Conservation (phyloP, 2,888 invertebrate species). For the Amphipoea lucens region DNA sequence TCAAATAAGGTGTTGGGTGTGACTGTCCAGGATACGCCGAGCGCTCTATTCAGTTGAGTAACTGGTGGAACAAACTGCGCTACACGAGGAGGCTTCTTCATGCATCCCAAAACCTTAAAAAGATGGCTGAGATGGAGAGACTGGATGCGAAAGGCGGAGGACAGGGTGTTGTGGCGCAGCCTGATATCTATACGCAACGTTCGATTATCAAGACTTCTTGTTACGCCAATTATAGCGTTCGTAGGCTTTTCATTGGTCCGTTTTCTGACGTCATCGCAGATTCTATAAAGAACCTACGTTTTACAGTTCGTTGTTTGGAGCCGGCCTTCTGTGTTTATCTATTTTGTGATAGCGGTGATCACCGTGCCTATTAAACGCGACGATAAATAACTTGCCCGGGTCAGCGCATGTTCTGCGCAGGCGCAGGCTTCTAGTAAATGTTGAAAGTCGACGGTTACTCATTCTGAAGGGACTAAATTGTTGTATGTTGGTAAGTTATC, state of each 20-base stretch:
- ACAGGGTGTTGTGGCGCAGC: no score
- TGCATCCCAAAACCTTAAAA: no score
- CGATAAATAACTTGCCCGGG: constrained; percentile 65
- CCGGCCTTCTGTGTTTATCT: constrained; percentile 20
- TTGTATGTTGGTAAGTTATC: constrained; percentile 55
- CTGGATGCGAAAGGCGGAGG: no score
- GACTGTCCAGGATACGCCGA: no score
- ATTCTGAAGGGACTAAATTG: constrained; percentile 62
- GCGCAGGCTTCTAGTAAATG: constrained; percentile 65
- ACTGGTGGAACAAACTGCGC: no score
- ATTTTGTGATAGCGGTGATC: constrained; percentile 51
- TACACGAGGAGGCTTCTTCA: no score
- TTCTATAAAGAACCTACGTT: neutral
- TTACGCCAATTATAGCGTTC: neutral
- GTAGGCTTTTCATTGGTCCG: no score
- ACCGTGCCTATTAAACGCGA: constrained; percentile 64
- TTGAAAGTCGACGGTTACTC: constrained; percentile 61
- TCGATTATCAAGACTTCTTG: neutral
- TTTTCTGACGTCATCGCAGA: neutral
- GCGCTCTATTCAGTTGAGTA: no score
- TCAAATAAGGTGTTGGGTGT: no score
- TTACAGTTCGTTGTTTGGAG: neutral
- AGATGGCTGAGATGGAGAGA: no score
- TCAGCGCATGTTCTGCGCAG: constrained; percentile 64
- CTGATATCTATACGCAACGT: no score